These are phyloP conservation scores for Drosophila peninsularis DNA, from an alignment of 2,888 invertebrate species.

Conservation along the genomic window DNA sequence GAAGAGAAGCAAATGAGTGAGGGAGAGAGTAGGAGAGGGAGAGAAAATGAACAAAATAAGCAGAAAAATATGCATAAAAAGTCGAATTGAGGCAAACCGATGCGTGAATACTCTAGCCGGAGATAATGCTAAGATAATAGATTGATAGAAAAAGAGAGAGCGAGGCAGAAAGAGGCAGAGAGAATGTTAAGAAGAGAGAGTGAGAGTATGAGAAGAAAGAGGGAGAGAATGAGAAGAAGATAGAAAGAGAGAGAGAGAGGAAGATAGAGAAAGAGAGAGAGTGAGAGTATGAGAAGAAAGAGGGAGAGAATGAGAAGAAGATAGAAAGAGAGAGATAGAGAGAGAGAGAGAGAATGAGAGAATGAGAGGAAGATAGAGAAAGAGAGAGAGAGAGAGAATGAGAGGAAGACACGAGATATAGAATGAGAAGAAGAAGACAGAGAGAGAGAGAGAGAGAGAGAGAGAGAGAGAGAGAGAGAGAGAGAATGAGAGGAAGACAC, in stretches of 20 bases:
- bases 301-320: not conserved
- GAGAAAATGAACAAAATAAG: slow-evolving; percentile 9
- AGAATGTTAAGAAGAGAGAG: not conserved
- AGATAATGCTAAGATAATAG: not conserved
- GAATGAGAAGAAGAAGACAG: no score
- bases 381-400: no score
- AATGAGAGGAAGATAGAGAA: not conserved
- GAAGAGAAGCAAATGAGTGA: not conserved
- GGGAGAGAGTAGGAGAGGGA: no score
- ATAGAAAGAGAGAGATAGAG: not conserved
- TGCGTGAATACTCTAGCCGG: not conserved
- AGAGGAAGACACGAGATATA: no score
- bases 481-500: not conserved
- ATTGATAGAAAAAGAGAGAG: not conserved
- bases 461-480: not conserved
- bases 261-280: not conserved
- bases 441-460: no score
- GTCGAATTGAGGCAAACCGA: not conserved
- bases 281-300: not conserved
- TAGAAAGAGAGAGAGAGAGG: not conserved
- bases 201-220: not conserved
- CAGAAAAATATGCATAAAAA: slow-evolving; percentile 5
- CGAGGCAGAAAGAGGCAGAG: no score
- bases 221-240: not conserved
- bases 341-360: not conserved